phyloP scores from a whole-genome alignment of 1,140 invertebrate species.

The Drosophila pallidifrons region DNA sequence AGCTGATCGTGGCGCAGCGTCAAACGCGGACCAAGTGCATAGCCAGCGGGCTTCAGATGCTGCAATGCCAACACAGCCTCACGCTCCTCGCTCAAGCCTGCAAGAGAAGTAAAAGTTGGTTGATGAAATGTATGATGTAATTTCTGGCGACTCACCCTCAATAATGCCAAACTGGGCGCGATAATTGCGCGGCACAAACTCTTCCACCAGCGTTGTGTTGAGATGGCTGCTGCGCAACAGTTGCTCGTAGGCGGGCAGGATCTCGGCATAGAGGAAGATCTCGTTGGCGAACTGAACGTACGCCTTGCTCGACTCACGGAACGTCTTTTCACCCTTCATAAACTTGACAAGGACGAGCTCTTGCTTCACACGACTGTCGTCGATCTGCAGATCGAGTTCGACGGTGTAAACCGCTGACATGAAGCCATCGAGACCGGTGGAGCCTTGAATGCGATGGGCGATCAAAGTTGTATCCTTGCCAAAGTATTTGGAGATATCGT shows the following conservation, averaged over 20 bases:
- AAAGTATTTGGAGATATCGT: conserved; percentile 69
- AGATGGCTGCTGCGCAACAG: conserved; percentile 60
- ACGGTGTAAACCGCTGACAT: conserved; percentile 81
- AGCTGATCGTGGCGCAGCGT: conserved; percentile 68
- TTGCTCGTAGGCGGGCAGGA: conserved; percentile 72
- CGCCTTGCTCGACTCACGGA: conserved; percentile 69
- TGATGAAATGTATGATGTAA: not conserved
- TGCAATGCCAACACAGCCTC: conserved; percentile 77
- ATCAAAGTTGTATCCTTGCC: conserved; percentile 45
- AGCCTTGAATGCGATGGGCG: conserved; percentile 54
- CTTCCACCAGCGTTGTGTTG: conserved; percentile 44
- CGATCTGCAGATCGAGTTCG: conserved; percentile 52
- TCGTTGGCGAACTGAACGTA: conserved; percentile 80
- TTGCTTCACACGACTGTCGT: conserved; percentile 10
- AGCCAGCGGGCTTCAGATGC: conserved; percentile 69
- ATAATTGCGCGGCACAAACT: conserved; percentile 64
- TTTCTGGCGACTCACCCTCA: conserved; percentile 44
- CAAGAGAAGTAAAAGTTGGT: too few species aligned
- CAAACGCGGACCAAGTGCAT: conserved; percentile 64
- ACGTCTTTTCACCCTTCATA: conserved; percentile 74
- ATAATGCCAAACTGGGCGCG: conserved; percentile 64
- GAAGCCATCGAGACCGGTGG: conserved; percentile 75
- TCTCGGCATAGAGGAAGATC: conserved; percentile 65
- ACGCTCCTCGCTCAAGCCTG: conserved; percentile 44
- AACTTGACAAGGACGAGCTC: conserved; percentile 74